These are phyloP conservation scores for Phaethornis superciliosus DNA, from an alignment of 2,113 vertebrate genomes.

Conservation along the genomic window DNA sequence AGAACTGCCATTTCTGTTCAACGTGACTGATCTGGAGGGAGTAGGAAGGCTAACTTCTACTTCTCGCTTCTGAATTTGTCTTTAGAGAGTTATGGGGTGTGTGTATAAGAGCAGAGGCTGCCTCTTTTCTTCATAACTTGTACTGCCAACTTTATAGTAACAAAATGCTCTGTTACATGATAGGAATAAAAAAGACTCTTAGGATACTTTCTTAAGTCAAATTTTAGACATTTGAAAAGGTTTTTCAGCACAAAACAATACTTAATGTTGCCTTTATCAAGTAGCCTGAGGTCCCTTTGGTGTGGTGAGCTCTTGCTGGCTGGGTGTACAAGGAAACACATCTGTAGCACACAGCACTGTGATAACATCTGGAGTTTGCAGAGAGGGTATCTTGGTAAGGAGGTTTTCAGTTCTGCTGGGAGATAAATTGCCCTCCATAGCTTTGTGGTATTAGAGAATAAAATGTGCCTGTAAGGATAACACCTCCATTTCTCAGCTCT, in stretches of 20 bases:
- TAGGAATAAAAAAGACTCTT: background rate
- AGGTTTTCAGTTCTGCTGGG: conserved; percentile 3
- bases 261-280: background rate
- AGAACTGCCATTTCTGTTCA: background rate
- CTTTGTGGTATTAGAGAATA: background rate
- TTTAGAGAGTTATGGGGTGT: background rate
- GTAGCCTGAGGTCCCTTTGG: background rate
- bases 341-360: background rate
- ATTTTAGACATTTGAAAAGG: background rate
- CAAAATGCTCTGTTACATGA: background rate
- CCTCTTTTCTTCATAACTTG: background rate
- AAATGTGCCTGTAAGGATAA: background rate
- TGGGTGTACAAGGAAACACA: background rate
- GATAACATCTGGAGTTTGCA: conserved; percentile 27
- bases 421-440: background rate
- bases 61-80: background rate
- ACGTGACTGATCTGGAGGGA: background rate
- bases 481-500: conserved; percentile 1
- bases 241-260: background rate
- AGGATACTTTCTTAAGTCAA: background rate
- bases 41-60: background rate
- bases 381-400: background rate
- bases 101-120: background rate
- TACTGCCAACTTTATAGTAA: background rate
- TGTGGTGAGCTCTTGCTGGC: background rate